Conservation (phyloP, 2,888 invertebrate species). For the Rotaria magnacalcarata region DNA sequence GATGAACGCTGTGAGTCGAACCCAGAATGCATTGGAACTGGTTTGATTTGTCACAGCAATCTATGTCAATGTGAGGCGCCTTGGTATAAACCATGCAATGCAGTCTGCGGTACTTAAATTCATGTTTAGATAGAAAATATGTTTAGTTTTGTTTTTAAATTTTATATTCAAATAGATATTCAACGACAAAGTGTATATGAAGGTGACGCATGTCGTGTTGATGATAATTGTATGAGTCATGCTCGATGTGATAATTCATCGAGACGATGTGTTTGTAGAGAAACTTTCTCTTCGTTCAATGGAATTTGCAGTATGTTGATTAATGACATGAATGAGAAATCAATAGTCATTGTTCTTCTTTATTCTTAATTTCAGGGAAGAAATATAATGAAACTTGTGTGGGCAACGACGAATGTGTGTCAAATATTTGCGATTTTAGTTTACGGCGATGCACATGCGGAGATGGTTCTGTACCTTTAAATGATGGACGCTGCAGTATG, state of each 20-base stretch:
- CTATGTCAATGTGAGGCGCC: conserved; percentile 20
- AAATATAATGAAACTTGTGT: too few species aligned
- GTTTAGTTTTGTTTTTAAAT: too few species aligned
- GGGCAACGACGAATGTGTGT: neutral
- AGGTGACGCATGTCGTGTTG: neutral
- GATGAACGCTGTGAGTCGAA: neutral
- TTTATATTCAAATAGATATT: neutral
- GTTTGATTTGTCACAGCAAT: neutral
- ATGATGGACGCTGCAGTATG: neutral
- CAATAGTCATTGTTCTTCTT: too few species aligned
- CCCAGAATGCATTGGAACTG: neutral
- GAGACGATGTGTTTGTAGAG: neutral
- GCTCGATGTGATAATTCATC: neutral
- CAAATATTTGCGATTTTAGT: neutral
- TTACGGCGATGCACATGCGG: too few species aligned
- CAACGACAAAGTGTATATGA: neutral
- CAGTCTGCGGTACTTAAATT: neutral
- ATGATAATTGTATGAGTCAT: neutral
- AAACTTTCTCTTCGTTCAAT: neutral
- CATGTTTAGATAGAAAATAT: too few species aligned
- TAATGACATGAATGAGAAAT: too few species aligned
- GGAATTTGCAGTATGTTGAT: neutral
- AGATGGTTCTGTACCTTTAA: too few species aligned
- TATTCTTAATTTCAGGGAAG: too few species aligned
- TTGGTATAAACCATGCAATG: neutral